phyloP scores from a whole-genome alignment of 2,113 vertebrate genomes.

The Haplochromis vanheusdeni region DNA sequence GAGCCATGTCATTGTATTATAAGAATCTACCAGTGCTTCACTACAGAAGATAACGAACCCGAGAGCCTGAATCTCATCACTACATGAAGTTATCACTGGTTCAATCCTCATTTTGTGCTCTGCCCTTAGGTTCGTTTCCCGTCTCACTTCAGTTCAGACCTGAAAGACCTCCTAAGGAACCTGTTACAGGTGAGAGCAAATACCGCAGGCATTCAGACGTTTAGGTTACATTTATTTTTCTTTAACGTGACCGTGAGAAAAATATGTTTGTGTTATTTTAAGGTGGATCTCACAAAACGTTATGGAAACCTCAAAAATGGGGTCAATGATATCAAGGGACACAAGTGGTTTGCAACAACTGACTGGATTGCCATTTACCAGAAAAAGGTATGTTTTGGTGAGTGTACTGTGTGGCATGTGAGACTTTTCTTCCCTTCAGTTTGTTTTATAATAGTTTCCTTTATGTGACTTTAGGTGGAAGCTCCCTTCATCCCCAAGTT shows the following conservation, averaged over 20 bases:
- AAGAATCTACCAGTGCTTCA: neutral
- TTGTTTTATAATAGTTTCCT: neutral
- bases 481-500: constrained; percentile 90
- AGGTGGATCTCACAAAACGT: constrained; percentile 89
- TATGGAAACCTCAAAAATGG: constrained; percentile 89
- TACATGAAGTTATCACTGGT: neutral
- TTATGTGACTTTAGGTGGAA: constrained; percentile 72
- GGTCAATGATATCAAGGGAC: constrained; percentile 88
- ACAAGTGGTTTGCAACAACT: constrained; percentile 89
- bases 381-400: constrained; percentile 72
- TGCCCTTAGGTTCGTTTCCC: constrained; percentile 80
- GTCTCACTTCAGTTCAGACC: constrained; percentile 88
- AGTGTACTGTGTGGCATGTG: neutral
- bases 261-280: neutral
- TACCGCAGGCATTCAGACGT: neutral
- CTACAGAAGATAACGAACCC: neutral
- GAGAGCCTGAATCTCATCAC: neutral
- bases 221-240: neutral
- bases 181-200: constrained; percentile 73
- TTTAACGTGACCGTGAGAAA: neutral
- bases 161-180: constrained; percentile 91
- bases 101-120: neutral
- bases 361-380: constrained; percentile 93
- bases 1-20: neutral
- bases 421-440: too few species aligned